phyloP scores from a whole-genome alignment of 64 coral and sea anemone genomes.

The Stichodactyla mertensii region DNA sequence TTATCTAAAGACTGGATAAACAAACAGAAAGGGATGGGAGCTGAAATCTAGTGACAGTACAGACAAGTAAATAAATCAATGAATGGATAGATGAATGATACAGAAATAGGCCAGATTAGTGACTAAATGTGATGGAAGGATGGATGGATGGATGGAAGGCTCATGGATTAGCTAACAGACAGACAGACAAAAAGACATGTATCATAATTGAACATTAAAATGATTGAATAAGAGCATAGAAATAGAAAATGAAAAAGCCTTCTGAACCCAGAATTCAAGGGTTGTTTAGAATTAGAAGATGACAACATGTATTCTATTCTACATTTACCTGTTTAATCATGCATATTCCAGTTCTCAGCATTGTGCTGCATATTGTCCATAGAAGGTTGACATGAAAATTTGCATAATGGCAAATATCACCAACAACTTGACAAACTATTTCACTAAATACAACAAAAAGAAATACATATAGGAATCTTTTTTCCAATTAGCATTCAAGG shows the following conservation, averaged over 20 bases:
- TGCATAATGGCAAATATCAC: constrained; percentile 62
- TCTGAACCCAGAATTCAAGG: too few species aligned
- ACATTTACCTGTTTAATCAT: constrained; percentile 65
- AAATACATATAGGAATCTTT: too few species aligned
- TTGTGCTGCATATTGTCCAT: constrained; percentile 50
- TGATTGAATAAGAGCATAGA: too few species aligned
- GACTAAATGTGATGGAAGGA: neutral
- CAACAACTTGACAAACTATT: constrained; percentile 54
- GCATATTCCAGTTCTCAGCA: constrained; percentile 56
- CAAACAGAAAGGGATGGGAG: neutral
- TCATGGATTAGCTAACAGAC: too few species aligned
- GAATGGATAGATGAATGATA: neutral
- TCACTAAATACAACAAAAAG: constrained; percentile 30
- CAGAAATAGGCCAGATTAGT: neutral
- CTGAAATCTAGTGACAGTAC: too few species aligned
- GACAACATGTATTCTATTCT: neutral
- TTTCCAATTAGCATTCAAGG: too few species aligned
- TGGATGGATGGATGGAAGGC: neutral
- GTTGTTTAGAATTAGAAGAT: neutral
- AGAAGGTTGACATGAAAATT: constrained; percentile 32
- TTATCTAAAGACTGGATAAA: neutral
- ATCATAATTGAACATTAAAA: too few species aligned
- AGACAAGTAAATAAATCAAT: too few species aligned
- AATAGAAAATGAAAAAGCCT: too few species aligned
- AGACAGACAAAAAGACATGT: too few species aligned